phyloP scores from a whole-genome alignment of 2,888 invertebrate species.

The Uropetala carovei region DNA sequence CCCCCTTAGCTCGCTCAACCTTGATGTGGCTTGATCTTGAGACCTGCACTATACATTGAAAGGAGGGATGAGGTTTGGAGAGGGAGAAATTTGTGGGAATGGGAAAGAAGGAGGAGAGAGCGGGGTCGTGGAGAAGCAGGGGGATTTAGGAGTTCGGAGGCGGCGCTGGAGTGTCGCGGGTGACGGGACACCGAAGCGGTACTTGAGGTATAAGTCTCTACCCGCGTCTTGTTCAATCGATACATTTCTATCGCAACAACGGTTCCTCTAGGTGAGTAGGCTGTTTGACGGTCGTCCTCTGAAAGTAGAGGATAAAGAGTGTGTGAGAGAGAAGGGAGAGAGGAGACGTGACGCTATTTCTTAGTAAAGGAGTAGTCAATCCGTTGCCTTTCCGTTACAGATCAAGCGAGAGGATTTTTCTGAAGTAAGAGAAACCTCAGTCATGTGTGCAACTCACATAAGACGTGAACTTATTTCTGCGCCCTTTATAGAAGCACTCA shows the following conservation, averaged over 20 bases:
- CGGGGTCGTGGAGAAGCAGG: neutral
- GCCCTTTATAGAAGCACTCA: neutral
- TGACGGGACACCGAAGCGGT: neutral
- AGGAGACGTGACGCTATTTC: neutral
- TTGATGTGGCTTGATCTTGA: constrained; percentile 58
- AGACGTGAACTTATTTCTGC: neutral
- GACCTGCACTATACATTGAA: constrained; percentile 40
- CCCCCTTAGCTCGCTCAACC: constrained; percentile 36
- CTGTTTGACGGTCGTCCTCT: neutral
- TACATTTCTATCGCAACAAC: constrained; percentile 32
- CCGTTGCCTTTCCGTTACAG: neutral
- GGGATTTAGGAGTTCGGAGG: neutral
- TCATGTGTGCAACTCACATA: neutral
- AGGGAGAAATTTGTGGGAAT: neutral
- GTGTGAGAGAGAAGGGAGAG: neutral
- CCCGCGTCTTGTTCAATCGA: neutral
- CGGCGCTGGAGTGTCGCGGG: neutral
- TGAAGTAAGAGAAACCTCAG: neutral
- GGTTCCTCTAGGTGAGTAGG: neutral
- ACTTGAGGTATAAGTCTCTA: neutral
- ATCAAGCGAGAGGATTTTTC: neutral
- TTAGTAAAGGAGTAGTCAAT: neutral
- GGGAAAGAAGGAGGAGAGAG: neutral
- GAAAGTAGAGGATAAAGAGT: neutral
- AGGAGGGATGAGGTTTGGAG: neutral